These are phyloP conservation scores for Clupea harengus DNA, from an alignment of 2,113 vertebrate genomes.

Conservation along the genomic window DNA sequence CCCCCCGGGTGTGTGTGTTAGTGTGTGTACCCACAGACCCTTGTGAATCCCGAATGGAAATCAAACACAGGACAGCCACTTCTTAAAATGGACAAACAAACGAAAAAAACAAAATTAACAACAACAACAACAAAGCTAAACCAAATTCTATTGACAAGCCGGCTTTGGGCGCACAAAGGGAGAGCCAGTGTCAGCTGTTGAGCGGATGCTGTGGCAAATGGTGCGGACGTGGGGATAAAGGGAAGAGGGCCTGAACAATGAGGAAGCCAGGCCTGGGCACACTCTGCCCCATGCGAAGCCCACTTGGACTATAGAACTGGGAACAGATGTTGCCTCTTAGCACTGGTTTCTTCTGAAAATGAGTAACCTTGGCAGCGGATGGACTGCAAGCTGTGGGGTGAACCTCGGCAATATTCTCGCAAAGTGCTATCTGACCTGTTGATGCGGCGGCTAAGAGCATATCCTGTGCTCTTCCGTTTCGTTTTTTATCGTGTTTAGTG, in stretches of 20 bases:
- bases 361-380: slow-evolving; percentile 79
- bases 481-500: background rate
- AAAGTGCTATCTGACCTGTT: background rate
- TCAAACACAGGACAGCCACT: slow-evolving; percentile 54
- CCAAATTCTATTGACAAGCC: slow-evolving; percentile 70
- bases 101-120: slow-evolving; percentile 42
- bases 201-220: slow-evolving; percentile 77
- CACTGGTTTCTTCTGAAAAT: slow-evolving; percentile 77
- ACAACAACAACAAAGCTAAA: slow-evolving; percentile 2
- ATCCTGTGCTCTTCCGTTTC: background rate
- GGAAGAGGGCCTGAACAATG: slow-evolving; percentile 73
- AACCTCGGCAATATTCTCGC: background rate
- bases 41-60: slow-evolving; percentile 55
- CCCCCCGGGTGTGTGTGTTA: slow-evolving; percentile 13
- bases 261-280: slow-evolving; percentile 63
- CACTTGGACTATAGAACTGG: slow-evolving; percentile 79
- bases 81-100: slow-evolving; percentile 24
- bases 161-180: slow-evolving; percentile 62
- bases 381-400: slow-evolving; percentile 50
- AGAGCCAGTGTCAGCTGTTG: slow-evolving; percentile 79
- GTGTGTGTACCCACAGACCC: slow-evolving; percentile 22
- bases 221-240: slow-evolving; percentile 73
- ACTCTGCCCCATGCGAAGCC: slow-evolving; percentile 77
- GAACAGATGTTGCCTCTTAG: slow-evolving; percentile 96
- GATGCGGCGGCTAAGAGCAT: background rate